Conservation (phyloP, 2,888 invertebrate genomes). For the Melanostoma mellinum region DNA sequence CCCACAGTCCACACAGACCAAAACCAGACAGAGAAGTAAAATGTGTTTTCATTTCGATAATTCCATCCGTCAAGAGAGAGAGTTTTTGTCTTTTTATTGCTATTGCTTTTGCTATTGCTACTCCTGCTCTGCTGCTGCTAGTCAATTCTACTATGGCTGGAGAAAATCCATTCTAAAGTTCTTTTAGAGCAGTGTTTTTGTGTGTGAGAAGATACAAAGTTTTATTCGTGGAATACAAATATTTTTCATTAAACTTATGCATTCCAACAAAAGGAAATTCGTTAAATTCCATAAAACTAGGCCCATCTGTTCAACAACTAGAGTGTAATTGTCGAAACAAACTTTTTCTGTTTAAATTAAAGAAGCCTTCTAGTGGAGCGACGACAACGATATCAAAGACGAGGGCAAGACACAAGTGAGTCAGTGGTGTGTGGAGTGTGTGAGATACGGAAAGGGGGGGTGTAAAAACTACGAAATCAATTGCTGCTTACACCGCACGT, state of each 20-base stretch:
- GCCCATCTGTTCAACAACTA: constrained; percentile 55
- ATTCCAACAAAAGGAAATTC: constrained; percentile 56
- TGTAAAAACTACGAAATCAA: constrained; percentile 64
- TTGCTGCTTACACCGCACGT: constrained; percentile 56
- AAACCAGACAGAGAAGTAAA: constrained; percentile 63
- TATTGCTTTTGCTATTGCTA: constrained; percentile 39
- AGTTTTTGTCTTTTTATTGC: constrained; percentile 25
- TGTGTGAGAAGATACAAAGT: constrained; percentile 45
- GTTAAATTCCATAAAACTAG: constrained; percentile 65
- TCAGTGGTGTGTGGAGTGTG: constrained; percentile 43
- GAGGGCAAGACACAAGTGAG: constrained; percentile 62
- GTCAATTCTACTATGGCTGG: constrained; percentile 49
- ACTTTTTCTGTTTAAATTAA: constrained; percentile 56
- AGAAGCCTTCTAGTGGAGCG: constrained; percentile 52
- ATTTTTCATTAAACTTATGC: constrained; percentile 42
- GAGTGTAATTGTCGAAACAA: constrained; percentile 59
- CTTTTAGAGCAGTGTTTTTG: constrained; percentile 65
- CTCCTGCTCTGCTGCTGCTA: constrained; percentile 51
- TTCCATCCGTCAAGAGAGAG: constrained; percentile 69
- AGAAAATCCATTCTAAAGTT: constrained; percentile 67
- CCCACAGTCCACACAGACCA: constrained; percentile 38
- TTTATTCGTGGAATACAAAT: constrained; percentile 40
- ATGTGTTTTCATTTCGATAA: constrained; percentile 66
- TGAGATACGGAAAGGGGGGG: constrained; percentile 32
- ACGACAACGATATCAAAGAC: constrained; percentile 35